A percentile compares a stretch with the other conserved stretches of the same genome.
phyloP scores from a whole-genome alignment of 2,113 vertebrate genomes.

The Phoenicopterus ruber region DNA sequence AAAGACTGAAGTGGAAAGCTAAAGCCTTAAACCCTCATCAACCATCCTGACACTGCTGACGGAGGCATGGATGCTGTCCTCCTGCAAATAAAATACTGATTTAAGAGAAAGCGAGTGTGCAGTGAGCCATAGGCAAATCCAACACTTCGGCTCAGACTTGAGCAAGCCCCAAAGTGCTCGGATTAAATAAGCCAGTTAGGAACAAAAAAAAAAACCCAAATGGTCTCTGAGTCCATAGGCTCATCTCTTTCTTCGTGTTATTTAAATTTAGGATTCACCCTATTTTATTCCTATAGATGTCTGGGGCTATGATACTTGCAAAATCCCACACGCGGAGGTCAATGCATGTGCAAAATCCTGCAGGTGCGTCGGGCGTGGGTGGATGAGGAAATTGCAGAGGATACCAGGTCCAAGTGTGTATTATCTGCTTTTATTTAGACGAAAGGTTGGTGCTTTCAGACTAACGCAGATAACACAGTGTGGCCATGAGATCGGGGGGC shows the following conservation, averaged over 20 bases:
- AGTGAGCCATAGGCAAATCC: neutral
- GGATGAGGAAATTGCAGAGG: neutral
- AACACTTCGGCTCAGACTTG: neutral
- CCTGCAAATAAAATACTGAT: neutral
- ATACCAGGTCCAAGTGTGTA: neutral
- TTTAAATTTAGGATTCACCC: neutral
- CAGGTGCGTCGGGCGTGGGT: fast-evolving
- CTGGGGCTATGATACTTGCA: neutral
- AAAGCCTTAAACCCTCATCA: neutral
- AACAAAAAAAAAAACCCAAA: neutral
- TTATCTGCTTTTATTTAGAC: neutral
- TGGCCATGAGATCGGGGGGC: neutral
- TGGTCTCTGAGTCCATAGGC: neutral
- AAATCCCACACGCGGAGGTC: fast-evolving
- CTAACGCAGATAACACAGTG: neutral
- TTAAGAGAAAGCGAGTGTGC: neutral
- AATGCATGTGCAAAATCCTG: neutral
- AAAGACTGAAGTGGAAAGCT: neutral
- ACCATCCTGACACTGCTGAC: fast-evolving
- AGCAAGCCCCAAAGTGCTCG: neutral
- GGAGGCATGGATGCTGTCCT: neutral
- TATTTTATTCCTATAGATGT: neutral
- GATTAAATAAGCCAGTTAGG: neutral
- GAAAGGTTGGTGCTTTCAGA: neutral
- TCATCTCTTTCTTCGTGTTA: neutral